These are phyloP conservation scores for Sebastes kiyomatsui DNA, from an alignment of 2,797 vertebrate genomes.

Conservation along the genomic window DNA sequence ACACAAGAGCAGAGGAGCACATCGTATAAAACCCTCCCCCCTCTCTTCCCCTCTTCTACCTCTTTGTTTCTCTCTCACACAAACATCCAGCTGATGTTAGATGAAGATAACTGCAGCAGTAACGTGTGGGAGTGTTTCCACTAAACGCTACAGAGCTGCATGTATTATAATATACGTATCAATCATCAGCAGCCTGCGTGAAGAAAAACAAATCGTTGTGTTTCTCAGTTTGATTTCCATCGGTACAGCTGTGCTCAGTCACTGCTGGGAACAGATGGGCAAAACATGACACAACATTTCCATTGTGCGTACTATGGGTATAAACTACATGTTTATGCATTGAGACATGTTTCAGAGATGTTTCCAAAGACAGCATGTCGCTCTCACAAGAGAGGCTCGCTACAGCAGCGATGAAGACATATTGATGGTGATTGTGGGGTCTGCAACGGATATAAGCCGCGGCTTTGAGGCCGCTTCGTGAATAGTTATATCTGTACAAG, in stretches of 20 bases:
- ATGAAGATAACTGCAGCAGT: constrained; percentile 27
- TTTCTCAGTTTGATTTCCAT: constrained; percentile 31
- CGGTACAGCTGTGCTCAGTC: not conserved
- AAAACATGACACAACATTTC: constrained; percentile 35
- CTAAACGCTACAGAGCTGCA: not conserved
- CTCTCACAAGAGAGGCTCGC: not conserved
- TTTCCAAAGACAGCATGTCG: not conserved
- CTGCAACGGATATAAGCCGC: constrained; percentile 44
- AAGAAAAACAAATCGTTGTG: accelerated
- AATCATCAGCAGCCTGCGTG: not conserved
- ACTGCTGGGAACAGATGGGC: not conserved
- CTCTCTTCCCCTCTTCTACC: not conserved
- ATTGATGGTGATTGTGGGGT: not conserved
- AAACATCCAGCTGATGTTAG: constrained; percentile 40
- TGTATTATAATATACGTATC: not conserved
- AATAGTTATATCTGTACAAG: not conserved
- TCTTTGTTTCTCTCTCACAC: constrained; percentile 14
- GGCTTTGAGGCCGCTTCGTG: constrained; percentile 36
- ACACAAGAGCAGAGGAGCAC: not conserved
- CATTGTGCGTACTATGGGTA: not conserved
- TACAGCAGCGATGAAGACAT: not conserved
- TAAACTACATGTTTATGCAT: not conserved
- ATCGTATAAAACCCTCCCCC: not conserved
- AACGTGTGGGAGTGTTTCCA: constrained; percentile 56
- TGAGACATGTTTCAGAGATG: not conserved